Evolutionary conservation across 2,888 invertebrate species (phyloP).

Genomic region (Neoscelio sp.): DNA sequence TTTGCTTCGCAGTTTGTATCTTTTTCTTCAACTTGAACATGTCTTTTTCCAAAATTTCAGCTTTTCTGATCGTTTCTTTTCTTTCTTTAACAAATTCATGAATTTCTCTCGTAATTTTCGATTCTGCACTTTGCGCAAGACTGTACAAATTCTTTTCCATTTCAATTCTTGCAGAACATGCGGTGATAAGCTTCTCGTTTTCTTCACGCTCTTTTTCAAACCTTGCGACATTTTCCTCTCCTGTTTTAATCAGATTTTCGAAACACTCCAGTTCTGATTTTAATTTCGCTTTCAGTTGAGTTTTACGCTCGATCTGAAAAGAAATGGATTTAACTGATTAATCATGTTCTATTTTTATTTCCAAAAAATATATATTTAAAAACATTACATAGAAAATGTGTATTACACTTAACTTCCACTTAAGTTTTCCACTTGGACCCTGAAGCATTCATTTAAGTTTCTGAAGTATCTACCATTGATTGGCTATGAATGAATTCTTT

Average conservation of each 20-base stretch:
- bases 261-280: slow-evolving; percentile 83
- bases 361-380: too few relatives aligned
- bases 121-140: slow-evolving; percentile 83
- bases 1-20: slow-evolving; percentile 87
- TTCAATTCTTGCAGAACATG: slow-evolving; percentile 88
- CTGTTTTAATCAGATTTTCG: slow-evolving; percentile 82
- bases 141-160: slow-evolving; percentile 87
- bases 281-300: slow-evolving; percentile 83
- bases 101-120: slow-evolving; percentile 83
- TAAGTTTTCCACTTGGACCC: too few relatives aligned
- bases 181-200: slow-evolving; percentile 87
- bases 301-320: slow-evolving; percentile 83
- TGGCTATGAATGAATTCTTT: too few relatives aligned
- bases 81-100: slow-evolving; percentile 84
- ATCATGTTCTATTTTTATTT: too few relatives aligned
- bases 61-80: slow-evolving; percentile 83
- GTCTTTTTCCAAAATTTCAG: slow-evolving; percentile 80
- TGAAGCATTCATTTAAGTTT: too few relatives aligned
- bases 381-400: too few relatives aligned
- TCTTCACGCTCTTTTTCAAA: slow-evolving; percentile 85
- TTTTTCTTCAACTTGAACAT: slow-evolving; percentile 85
- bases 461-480: too few relatives aligned
- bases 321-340: too few relatives aligned
- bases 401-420: too few relatives aligned
- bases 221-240: slow-evolving; percentile 84